A percentile compares a stretch with the other conserved stretches of the same genome.
These are phyloP conservation scores for Drosophila stalkeri DNA, from an alignment of 2,888 invertebrate species.

Conservation along the genomic window DNA sequence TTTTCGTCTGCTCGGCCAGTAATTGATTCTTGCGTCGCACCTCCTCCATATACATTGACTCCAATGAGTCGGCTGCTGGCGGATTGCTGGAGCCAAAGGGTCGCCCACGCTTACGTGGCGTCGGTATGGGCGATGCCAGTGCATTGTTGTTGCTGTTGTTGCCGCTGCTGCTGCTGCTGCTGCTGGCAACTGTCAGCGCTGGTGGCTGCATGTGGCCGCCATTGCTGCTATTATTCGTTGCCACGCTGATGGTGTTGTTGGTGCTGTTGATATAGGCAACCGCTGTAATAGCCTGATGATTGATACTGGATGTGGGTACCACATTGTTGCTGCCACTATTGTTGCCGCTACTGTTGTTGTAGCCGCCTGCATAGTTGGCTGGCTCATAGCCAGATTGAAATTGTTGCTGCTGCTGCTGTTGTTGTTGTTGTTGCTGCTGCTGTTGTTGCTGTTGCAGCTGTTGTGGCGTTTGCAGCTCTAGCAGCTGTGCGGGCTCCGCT, in stretches of 20 bases:
- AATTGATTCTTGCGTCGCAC: constrained; percentile 77
- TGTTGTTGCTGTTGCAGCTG: constrained; percentile 70
- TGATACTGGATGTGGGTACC: constrained; percentile 48
- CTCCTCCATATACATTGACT: constrained; percentile 73
- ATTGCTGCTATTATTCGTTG: constrained; percentile 65
- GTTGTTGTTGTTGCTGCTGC: constrained; percentile 68
- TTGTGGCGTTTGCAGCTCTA: constrained; percentile 76
- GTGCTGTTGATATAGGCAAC: constrained; percentile 74
- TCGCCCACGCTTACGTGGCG: constrained; percentile 70
- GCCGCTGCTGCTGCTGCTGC: constrained; percentile 8
- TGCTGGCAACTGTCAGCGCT: constrained; percentile 7
- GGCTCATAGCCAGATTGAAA: constrained; percentile 45
- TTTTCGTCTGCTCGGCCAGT: constrained; percentile 78
- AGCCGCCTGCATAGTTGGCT: constrained; percentile 29
- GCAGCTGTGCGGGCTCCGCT: constrained; percentile 66
- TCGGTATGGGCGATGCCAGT: constrained; percentile 37
- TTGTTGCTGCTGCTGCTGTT: constrained; percentile 63
- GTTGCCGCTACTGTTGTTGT: constrained; percentile 26
- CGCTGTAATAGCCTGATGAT: constrained; percentile 72
- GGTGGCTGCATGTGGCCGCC: constrained; percentile 59
- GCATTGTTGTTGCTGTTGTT: constrained; percentile 14
- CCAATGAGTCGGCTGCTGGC: constrained; percentile 65
- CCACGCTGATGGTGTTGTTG: constrained; percentile 70
- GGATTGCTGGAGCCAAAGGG: constrained; percentile 65
- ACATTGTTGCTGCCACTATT: constrained; percentile 27